These are phyloP conservation scores for Osmoderma eremita DNA, from an alignment of 2,888 invertebrate species.

Conservation along the genomic window DNA sequence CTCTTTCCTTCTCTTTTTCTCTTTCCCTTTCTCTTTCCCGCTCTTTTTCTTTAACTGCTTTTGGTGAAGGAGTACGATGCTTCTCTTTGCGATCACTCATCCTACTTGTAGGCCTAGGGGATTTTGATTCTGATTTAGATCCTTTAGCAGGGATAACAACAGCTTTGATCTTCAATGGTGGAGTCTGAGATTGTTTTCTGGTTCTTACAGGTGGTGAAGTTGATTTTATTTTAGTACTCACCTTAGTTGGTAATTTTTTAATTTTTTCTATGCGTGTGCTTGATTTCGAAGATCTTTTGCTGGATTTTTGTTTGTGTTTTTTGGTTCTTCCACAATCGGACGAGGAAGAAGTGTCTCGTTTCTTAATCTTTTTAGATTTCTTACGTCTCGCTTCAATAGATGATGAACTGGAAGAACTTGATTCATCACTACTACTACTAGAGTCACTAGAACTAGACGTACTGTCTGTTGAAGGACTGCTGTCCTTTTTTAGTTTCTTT, in stretches of 20 bases:
- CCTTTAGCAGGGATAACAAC: slow-evolving; percentile 53
- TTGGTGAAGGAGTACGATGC: slow-evolving; percentile 62
- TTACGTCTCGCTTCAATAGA: slow-evolving; percentile 61
- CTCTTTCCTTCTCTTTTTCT: slow-evolving; percentile 63
- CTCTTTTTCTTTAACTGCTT: slow-evolving; percentile 53
- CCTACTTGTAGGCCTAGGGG: slow-evolving; percentile 56
- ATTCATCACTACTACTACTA: slow-evolving; percentile 74
- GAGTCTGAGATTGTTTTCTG: slow-evolving; percentile 61
- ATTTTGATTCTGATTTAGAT: slow-evolving; percentile 56
- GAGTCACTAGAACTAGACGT: slow-evolving; percentile 73
- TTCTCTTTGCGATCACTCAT: slow-evolving; percentile 58
- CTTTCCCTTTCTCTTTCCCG: slow-evolving; percentile 60
- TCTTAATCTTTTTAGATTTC: slow-evolving; percentile 60
- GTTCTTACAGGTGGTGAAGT: slow-evolving; percentile 56
- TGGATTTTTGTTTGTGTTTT: slow-evolving; percentile 68
- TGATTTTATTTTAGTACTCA: slow-evolving; percentile 55
- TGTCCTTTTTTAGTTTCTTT: slow-evolving; percentile 73
- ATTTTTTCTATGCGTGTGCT: slow-evolving; percentile 63
- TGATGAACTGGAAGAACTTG: slow-evolving; percentile 71
- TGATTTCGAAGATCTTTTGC: slow-evolving; percentile 60
- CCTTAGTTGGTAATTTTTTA: slow-evolving; percentile 60
- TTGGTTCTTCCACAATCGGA: slow-evolving; percentile 71
- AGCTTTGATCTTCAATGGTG: slow-evolving; percentile 60
- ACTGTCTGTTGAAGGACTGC: slow-evolving; percentile 75
- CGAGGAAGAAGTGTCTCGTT: slow-evolving; percentile 58